Evolutionary conservation across 2,797 vertebrate genomes (phyloP), one percentile per base, ranked within the genome.

Genomic region (Heliangelus exortis): DNA sequence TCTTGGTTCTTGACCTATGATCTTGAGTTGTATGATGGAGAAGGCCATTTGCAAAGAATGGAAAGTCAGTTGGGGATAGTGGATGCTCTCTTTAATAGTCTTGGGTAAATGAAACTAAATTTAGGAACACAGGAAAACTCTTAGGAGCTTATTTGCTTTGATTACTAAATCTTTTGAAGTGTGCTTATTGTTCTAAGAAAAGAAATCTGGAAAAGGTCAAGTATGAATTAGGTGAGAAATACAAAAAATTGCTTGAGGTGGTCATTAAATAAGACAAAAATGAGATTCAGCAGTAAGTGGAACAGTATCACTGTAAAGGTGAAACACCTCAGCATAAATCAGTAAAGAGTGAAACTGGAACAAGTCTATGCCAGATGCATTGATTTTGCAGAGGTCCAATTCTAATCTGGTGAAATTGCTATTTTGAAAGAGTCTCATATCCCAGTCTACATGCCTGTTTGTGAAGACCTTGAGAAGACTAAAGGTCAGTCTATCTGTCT

Each of bases 181-280:
- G 26, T 71, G 50, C 63, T 93, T 91, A 55, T 87, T 95, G 89
- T 85, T 84, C 55, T 80, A 78, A 94, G 87, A 67, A 94, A 92
- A 66, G 87, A 95, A 93, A 85, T 92, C 48, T 89, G 73, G 66
- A 96, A 96, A 97, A 96, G 94, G 94, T 93, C 93, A 94, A 76
- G 45, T 91, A 84, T 88, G 62, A 90, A 91, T 93, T 88, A 91
- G 87, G 55, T 94, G 69, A 94, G 75, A 95, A 95, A 94, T 84
- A 88, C 55, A 96, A 90, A 92, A 92, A 95, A 65, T 93, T 88
- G 73, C 78, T 87, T 78, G 89, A 95, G 75, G 85, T 89, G 92
- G 86, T 84, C 84, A 93, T 96, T 96, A 93, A 93, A 79, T 83
- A 92, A 94, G 95, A 86, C 62, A 95, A 92, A 95, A 92, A 89